Evolutionary conservation across 2,888 invertebrate species (phyloP).

Genomic region (Spilosoma lubricipeda): DNA sequence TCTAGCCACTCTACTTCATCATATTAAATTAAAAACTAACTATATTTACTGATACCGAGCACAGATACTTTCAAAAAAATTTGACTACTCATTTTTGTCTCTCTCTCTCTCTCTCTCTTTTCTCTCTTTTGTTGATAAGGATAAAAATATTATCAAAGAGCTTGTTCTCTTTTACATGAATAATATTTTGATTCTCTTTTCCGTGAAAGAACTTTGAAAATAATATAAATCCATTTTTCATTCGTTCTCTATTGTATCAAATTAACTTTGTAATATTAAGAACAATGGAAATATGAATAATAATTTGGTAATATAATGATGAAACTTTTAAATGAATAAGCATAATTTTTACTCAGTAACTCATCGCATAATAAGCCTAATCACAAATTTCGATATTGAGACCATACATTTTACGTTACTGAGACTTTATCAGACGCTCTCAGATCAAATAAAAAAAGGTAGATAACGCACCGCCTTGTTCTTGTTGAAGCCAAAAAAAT

Average conservation of each 20-base stretch:
- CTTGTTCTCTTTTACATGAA: too few relatives aligned
- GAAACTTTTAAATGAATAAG: slow-evolving; percentile 28
- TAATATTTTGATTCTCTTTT: background rate
- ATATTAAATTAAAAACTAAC: background rate
- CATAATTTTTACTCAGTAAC: slow-evolving; percentile 22
- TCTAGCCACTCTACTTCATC: background rate
- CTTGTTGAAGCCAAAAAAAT: too few relatives aligned
- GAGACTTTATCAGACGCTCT: background rate
- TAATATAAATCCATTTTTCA: background rate
- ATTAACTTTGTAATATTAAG: slow-evolving; percentile 3
- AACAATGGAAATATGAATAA: slow-evolving; percentile 26
- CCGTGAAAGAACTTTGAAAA: background rate
- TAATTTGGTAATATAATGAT: slow-evolving; percentile 25
- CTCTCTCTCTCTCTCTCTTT: too few relatives aligned
- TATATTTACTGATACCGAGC: too few relatives aligned
- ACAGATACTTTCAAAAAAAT: too few relatives aligned
- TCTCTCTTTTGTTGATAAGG: too few relatives aligned
- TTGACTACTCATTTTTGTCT: too few relatives aligned
- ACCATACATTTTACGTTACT: background rate
- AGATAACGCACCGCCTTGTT: too few relatives aligned
- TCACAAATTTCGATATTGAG: background rate
- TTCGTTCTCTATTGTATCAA: background rate
- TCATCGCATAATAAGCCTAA: slow-evolving; percentile 3
- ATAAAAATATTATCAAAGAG: too few relatives aligned
- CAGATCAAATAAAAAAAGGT: too few relatives aligned